Conservation (phyloP, 2,888 invertebrate genomes). For the Eilema sororculum region DNA sequence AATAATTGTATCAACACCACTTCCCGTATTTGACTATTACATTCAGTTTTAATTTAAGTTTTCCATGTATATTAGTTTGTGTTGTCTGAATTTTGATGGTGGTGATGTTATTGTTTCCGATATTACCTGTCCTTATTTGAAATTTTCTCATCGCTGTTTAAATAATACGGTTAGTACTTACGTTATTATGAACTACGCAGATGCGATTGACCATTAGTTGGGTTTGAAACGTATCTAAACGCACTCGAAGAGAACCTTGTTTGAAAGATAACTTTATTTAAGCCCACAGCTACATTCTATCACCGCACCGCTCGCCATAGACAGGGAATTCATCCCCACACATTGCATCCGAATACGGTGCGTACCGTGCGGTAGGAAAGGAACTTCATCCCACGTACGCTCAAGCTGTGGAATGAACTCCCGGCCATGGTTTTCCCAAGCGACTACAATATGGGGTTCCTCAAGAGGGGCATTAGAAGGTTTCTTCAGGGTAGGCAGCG, state of each 20-base stretch:
- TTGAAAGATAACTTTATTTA: too few species aligned
- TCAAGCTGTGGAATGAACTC: too few species aligned
- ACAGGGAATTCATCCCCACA: too few species aligned
- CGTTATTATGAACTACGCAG: background rate
- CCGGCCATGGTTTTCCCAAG: too few species aligned
- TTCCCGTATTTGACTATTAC: conserved; percentile 1
- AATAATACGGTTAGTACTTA: background rate
- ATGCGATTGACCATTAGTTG: background rate
- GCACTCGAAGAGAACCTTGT: background rate
- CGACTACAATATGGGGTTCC: too few species aligned
- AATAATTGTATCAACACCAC: conserved; percentile 23
- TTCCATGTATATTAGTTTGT: background rate
- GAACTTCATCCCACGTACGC: too few species aligned
- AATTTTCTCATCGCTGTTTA: background rate
- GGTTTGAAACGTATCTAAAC: background rate
- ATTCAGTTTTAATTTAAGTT: background rate
- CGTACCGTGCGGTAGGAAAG: too few species aligned
- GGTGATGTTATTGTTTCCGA: background rate
- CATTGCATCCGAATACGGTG: too few species aligned
- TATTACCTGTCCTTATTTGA: background rate
- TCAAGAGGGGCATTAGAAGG: too few species aligned
- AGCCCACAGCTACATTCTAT: too few species aligned
- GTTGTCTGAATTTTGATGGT: background rate
- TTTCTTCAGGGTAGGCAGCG: too few species aligned
- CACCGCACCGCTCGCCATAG: too few species aligned